These are phyloP conservation scores for Glaucomys volans DNA, from an alignment of 2,113 vertebrate species.

Conservation along the genomic window DNA sequence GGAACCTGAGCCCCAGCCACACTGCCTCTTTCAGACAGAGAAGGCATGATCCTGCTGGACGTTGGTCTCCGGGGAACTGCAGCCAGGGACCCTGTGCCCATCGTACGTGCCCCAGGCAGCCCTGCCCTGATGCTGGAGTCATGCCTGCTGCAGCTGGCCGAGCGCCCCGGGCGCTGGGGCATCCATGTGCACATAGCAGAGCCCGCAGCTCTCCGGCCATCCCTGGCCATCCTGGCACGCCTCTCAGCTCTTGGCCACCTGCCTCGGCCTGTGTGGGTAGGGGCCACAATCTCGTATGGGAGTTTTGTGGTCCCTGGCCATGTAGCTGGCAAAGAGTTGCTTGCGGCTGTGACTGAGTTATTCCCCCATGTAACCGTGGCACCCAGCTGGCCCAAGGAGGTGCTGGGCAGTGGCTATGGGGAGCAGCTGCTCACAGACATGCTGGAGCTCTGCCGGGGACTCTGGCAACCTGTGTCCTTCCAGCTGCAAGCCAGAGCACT, in stretches of 20 bases:
- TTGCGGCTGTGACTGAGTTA: slow-evolving; percentile 81
- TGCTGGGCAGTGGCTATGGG: slow-evolving; percentile 81
- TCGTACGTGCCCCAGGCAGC: slow-evolving; percentile 67
- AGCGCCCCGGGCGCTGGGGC: slow-evolving; percentile 81
- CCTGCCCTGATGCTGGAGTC: slow-evolving; percentile 78
- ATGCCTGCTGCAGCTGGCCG: slow-evolving; percentile 79
- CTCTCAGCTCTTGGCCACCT: slow-evolving; percentile 81
- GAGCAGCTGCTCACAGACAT: slow-evolving; percentile 82
- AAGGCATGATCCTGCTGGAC: slow-evolving; percentile 88
- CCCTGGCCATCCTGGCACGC: slow-evolving; percentile 82
- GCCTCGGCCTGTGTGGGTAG: slow-evolving; percentile 88
- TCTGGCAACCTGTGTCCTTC: slow-evolving; percentile 88
- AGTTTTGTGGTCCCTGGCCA: slow-evolving; percentile 81
- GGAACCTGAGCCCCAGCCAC: background rate
- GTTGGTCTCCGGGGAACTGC: slow-evolving; percentile 68
- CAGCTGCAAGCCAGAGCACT: slow-evolving; percentile 81
- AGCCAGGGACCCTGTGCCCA: slow-evolving; percentile 59
- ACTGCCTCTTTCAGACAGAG: slow-evolving; percentile 77
- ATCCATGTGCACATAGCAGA: slow-evolving; percentile 85
- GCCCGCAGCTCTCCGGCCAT: slow-evolving; percentile 80
- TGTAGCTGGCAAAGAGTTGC: slow-evolving; percentile 81
- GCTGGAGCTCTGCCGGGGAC: slow-evolving; percentile 81
- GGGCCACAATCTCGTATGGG: slow-evolving; percentile 83
- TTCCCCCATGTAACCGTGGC: slow-evolving; percentile 89
- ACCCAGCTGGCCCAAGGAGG: slow-evolving; percentile 83